Percentiles rank a stretch among this genome's conserved stretches.
Evolutionary conservation across 2,888 invertebrate genomes (phyloP).

Genomic region (Bibio marci): DNA sequence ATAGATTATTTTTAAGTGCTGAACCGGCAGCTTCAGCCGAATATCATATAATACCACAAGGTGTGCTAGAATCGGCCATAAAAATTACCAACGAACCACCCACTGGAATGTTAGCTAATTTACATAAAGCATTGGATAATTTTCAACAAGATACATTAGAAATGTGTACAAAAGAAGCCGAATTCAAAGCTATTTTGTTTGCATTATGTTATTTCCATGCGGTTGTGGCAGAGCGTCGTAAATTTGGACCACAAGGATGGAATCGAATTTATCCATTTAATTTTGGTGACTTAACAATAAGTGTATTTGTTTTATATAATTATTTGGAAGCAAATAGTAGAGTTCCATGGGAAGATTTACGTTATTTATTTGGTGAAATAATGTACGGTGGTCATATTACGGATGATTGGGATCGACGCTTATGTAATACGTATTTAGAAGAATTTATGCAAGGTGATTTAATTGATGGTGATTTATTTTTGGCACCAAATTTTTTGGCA

Average conservation of each 20-base stretch:
- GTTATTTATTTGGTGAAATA: slow-evolving; percentile 90
- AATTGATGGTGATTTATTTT: slow-evolving; percentile 65
- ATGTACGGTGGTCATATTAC: slow-evolving; percentile 98
- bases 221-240: slow-evolving; percentile 77
- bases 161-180: slow-evolving; percentile 82
- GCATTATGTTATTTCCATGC: slow-evolving; percentile 90
- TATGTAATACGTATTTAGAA: slow-evolving; percentile 70
- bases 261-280: slow-evolving; percentile 56
- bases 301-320: slow-evolving; percentile 77
- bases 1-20: slow-evolving; percentile 63
- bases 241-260: slow-evolving; percentile 43
- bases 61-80: slow-evolving; percentile 81
- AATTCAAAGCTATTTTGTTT: slow-evolving; percentile 81
- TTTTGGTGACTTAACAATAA: slow-evolving; percentile 78
- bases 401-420: slow-evolving; percentile 84
- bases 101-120: slow-evolving; percentile 84
- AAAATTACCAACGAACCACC: slow-evolving; percentile 95
- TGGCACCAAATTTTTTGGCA: slow-evolving; percentile 70
- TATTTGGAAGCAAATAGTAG: slow-evolving; percentile 76
- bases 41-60: slow-evolving; percentile 56
- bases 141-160: slow-evolving; percentile 86
- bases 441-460: slow-evolving; percentile 80
- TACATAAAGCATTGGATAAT: slow-evolving; percentile 83
- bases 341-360: slow-evolving; percentile 87
- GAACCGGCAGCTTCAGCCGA: slow-evolving; percentile 60